These are phyloP conservation scores for Pterophyllum scalare DNA, from an alignment of 2,113 vertebrate species.

Conservation along the genomic window DNA sequence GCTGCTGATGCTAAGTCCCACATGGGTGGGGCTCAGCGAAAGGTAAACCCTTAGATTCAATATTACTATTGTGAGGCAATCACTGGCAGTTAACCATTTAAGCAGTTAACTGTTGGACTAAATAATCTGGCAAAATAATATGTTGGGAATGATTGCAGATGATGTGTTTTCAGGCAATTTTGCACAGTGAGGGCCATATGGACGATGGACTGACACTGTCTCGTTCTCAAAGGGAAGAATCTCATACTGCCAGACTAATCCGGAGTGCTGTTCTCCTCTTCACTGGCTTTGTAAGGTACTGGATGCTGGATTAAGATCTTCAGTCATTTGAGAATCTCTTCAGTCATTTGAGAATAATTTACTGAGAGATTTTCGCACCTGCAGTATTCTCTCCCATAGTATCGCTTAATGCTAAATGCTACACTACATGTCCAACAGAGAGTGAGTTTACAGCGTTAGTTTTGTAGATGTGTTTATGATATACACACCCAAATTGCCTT, in stretches of 20 bases:
- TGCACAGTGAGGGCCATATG: conserved; percentile 97
- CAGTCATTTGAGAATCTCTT: neutral
- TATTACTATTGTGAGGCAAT: neutral
- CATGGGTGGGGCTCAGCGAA: conserved; percentile 86
- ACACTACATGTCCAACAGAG: neutral
- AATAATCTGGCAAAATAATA: neutral
- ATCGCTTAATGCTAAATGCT: neutral
- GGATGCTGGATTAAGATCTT: neutral
- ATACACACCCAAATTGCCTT: neutral
- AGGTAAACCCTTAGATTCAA: conserved; percentile 75
- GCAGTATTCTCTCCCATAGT: neutral
- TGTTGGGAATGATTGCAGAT: neutral
- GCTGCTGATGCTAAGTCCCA: conserved; percentile 87
- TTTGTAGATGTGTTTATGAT: neutral
- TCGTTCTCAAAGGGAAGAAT: conserved; percentile 92
- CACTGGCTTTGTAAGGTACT: conserved; percentile 89
- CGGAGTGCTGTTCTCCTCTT: conserved; percentile 90
- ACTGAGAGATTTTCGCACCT: neutral
- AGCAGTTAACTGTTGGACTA: neutral
- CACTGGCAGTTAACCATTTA: neutral
- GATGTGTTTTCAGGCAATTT: conserved; percentile 84
- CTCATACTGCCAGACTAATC: conserved; percentile 90
- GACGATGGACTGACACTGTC: conserved; percentile 94
- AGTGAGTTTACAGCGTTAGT: neutral
- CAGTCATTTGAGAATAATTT: neutral